phyloP scores from a whole-genome alignment of 2,888 invertebrate genomes.

The Hydrotaea diabolus region DNA sequence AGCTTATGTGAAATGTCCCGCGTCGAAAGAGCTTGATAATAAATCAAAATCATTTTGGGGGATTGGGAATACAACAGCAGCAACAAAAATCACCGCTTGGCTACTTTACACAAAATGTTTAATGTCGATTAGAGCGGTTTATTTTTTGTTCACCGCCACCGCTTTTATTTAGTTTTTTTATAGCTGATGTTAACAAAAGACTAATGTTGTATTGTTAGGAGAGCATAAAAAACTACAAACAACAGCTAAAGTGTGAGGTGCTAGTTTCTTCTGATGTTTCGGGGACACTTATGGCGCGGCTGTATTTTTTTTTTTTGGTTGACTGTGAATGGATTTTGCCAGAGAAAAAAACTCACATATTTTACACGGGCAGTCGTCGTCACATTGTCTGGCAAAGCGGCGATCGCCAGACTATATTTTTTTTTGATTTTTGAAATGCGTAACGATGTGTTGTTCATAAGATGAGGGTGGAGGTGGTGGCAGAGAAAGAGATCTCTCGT shows the following conservation, averaged over 20 bases:
- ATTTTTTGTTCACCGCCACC: background rate
- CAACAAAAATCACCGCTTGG: background rate
- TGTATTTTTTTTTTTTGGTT: background rate
- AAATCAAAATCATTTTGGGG: conserved; percentile 38
- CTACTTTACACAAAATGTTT: conserved; percentile 8
- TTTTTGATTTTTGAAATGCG: background rate
- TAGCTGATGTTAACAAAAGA: conserved; percentile 15
- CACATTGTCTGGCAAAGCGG: background rate
- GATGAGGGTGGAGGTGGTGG: background rate
- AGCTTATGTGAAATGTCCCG: background rate
- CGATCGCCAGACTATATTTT: background rate
- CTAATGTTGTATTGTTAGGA: conserved; percentile 26
- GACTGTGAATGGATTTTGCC: background rate
- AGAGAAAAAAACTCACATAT: background rate
- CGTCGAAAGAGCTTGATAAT: conserved; percentile 17
- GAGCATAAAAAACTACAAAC: background rate
- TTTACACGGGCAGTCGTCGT: conserved; percentile 13
- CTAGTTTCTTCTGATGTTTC: background rate
- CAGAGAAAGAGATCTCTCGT: background rate
- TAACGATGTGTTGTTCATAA: background rate
- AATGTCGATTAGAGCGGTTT: background rate
- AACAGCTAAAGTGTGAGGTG: conserved; percentile 10
- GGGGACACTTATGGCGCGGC: conserved; percentile 1
- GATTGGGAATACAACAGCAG: background rate
- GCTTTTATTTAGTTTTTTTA: background rate